These are phyloP conservation scores for Anoplophora glabripennis DNA, from an alignment of 1,140 invertebrate species.

Conservation along the genomic window DNA sequence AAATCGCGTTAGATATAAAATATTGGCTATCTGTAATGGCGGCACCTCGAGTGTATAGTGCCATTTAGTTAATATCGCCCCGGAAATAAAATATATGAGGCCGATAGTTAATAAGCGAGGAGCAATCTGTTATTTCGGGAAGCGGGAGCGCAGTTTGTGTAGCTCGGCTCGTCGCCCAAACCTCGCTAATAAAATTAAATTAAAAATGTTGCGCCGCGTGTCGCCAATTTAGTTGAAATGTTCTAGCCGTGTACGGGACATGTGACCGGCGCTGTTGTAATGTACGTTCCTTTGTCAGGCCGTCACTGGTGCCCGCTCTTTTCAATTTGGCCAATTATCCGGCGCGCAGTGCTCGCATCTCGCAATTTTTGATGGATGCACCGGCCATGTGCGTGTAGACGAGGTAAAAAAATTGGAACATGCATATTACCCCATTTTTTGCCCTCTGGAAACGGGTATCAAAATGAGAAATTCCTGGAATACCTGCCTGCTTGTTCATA, in stretches of 20 bases:
- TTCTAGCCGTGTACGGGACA: not conserved
- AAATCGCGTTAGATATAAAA: conserved; percentile 1
- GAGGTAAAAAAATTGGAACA: too few relatives aligned
- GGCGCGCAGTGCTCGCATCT: too few relatives aligned
- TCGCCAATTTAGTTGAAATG: conserved; percentile 7
- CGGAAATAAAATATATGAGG: conserved; percentile 3
- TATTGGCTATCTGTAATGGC: not conserved
- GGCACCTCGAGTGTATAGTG: not conserved
- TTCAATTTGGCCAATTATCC: too few relatives aligned
- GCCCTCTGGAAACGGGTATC: too few relatives aligned
- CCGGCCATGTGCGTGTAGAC: too few relatives aligned
- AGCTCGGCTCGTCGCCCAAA: not conserved
- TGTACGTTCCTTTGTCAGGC: not conserved
- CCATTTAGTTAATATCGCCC: conserved; percentile 6
- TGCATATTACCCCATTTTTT: too few relatives aligned
- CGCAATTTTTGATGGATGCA: too few relatives aligned
- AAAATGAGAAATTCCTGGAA: too few relatives aligned
- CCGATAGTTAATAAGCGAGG: conserved; percentile 4
- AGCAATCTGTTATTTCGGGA: not conserved
- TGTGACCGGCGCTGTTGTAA: not conserved
- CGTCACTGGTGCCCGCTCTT: not conserved
- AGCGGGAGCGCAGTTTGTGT: too few relatives aligned
- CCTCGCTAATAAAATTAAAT: not conserved
- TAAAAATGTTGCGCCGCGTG: conserved; percentile 4
- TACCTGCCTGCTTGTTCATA: too few relatives aligned